These are phyloP conservation scores for Austrofundulus limnaeus DNA, from an alignment of 2,113 vertebrate genomes.

Conservation along the genomic window DNA sequence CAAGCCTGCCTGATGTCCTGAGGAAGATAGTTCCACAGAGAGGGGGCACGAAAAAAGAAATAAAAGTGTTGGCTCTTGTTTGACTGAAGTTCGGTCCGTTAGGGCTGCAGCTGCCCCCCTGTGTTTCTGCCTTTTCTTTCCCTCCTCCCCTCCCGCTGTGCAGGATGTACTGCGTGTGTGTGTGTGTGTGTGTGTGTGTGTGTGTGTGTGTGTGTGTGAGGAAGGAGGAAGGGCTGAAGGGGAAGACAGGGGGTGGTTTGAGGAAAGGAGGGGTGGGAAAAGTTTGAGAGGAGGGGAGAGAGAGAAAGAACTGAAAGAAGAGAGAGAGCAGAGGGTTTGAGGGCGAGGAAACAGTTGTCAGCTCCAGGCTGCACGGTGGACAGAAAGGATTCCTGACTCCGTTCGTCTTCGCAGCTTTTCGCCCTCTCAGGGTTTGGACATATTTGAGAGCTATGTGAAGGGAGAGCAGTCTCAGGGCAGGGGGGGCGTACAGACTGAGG, in stretches of 20 bases:
- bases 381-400: constrained; percentile 45
- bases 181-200: constrained; percentile 63
- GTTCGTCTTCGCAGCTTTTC: constrained; percentile 35
- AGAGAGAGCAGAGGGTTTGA: constrained; percentile 36
- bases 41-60: too few species aligned
- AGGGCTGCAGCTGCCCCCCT: too few species aligned
- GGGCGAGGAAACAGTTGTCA: constrained; percentile 41
- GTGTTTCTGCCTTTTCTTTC: too few species aligned
- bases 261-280: constrained; percentile 65
- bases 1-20: too few species aligned
- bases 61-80: too few species aligned
- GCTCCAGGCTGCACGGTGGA: constrained; percentile 28
- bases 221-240: constrained; percentile 26
- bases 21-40: too few species aligned
- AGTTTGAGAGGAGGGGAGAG: constrained; percentile 64
- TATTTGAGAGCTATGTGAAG: constrained; percentile 58
- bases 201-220: constrained; percentile 42
- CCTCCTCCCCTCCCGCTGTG: too few species aligned
- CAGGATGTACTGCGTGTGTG: too few species aligned
- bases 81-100: too few species aligned
- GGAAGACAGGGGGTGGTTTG: constrained; percentile 32
- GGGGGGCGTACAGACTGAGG: constrained; percentile 28
- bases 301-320: constrained; percentile 57
- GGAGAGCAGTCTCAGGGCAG: constrained; percentile 47
- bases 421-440: constrained; percentile 27